Conservation (phyloP, 1,140 invertebrate species). For the Ceratina japonica region DNA sequence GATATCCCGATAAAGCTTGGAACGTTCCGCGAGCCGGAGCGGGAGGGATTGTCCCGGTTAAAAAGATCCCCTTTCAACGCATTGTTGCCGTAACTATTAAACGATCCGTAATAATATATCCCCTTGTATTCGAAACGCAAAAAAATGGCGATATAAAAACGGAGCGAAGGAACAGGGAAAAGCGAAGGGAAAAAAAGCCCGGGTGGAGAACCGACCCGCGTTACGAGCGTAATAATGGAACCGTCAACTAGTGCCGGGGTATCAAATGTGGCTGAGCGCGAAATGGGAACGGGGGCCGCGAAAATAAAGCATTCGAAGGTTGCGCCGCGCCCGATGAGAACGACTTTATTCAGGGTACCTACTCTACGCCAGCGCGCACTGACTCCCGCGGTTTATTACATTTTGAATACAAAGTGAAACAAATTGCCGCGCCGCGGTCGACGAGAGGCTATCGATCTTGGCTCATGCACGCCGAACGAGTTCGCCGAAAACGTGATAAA, state of each 20-base stretch:
- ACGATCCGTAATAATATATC: neutral
- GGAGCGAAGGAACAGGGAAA: neutral
- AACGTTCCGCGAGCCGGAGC: neutral
- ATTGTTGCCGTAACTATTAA: conserved; percentile 5
- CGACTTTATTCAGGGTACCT: conserved; percentile 25
- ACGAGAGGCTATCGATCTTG: conserved; percentile 38
- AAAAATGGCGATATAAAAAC: neutral
- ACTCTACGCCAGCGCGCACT: neutral
- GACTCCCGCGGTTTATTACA: conserved; percentile 28
- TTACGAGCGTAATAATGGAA: conserved; percentile 27
- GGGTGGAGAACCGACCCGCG: neutral
- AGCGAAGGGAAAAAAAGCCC: neutral
- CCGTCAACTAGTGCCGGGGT: conserved; percentile 24
- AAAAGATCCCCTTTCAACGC: neutral
- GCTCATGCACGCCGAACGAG: neutral
- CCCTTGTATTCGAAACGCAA: neutral
- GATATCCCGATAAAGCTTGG: neutral
- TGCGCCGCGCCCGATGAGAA: neutral
- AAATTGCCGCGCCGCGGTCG: conserved; percentile 27
- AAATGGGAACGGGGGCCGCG: conserved; percentile 17
- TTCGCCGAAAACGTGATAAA: neutral
- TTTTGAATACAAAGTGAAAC: conserved; percentile 44
- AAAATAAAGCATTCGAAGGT: conserved; percentile 30
- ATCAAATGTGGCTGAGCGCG: conserved; percentile 26
- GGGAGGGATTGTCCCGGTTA: neutral